phyloP scores from a whole-genome alignment of 2,113 vertebrate genomes.

The Strigops habroptila region DNA sequence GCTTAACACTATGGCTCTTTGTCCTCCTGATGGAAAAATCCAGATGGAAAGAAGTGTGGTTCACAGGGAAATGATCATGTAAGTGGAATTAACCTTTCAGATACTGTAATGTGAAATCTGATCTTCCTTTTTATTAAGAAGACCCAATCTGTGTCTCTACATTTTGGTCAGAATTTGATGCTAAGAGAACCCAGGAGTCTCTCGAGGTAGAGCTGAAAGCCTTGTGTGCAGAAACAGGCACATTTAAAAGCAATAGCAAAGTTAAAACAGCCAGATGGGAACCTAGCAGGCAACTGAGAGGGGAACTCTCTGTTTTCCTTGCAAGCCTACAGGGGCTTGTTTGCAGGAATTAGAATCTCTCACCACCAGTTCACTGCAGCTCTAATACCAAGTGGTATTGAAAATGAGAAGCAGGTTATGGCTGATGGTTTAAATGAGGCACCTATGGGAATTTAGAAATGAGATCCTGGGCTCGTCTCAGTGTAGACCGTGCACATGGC shows the following conservation, averaged over 20 bases:
- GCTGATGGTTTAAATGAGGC: constrained; percentile 65
- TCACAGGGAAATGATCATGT: constrained; percentile 29
- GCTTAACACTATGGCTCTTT: constrained; percentile 21
- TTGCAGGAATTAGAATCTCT: constrained; percentile 70
- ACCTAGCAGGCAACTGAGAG: constrained; percentile 53
- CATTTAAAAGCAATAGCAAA: constrained; percentile 64
- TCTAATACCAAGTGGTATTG: constrained; percentile 64
- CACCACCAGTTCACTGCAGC: constrained; percentile 60
- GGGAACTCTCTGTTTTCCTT: constrained; percentile 62
- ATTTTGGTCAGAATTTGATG: not conserved
- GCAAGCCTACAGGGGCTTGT: constrained; percentile 66
- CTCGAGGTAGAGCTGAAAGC: constrained; percentile 47
- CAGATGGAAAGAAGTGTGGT: constrained; percentile 40
- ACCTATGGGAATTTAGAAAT: constrained; percentile 66
- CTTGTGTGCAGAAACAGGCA: constrained; percentile 23
- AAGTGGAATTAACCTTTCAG: constrained; percentile 47
- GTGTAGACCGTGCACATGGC: constrained; percentile 40
- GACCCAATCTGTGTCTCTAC: not conserved
- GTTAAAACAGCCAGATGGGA: constrained; percentile 69
- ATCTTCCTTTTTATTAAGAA: constrained; percentile 46
- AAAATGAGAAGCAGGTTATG: constrained; percentile 67
- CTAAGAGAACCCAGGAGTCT: constrained; percentile 25
- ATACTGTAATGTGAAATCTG: constrained; percentile 42
- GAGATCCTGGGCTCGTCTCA: constrained; percentile 53
- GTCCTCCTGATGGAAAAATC: constrained; percentile 46